A percentile compares a stretch with the other conserved stretches of the same genome.
These are phyloP conservation scores for Geococcyx californianus DNA, from an alignment of 2,113 vertebrate species.

Conservation along the genomic window DNA sequence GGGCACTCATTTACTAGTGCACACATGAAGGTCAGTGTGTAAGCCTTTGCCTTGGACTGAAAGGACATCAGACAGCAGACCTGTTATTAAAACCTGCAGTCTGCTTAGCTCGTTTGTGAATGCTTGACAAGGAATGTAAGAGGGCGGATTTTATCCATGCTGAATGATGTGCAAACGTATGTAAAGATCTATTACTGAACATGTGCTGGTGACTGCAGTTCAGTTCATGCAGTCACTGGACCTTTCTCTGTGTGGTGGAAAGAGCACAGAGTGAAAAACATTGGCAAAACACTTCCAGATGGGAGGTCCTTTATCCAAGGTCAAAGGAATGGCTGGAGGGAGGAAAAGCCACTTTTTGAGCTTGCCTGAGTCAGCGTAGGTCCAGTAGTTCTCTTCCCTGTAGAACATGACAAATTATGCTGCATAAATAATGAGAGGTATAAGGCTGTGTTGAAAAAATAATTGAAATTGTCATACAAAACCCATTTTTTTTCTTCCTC, in stretches of 20 bases:
- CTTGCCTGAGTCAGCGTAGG: background rate
- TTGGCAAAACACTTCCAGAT: background rate
- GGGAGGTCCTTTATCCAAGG: background rate
- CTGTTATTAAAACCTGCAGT: background rate
- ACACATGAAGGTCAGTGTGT: fast-evolving
- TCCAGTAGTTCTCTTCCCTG: background rate
- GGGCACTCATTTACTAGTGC: background rate
- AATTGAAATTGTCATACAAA: background rate
- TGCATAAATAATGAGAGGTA: background rate
- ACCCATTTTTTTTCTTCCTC: background rate
- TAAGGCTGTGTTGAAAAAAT: background rate
- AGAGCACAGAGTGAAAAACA: background rate
- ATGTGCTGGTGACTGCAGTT: background rate
- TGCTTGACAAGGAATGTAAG: background rate
- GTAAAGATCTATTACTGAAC: fast-evolving
- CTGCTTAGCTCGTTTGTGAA: background rate
- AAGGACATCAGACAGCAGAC: background rate
- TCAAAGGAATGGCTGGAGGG: background rate
- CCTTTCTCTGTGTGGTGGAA: background rate
- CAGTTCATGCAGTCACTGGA: background rate
- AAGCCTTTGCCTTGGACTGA: background rate
- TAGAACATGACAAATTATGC: background rate
- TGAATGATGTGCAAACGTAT: background rate
- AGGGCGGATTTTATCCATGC: background rate
- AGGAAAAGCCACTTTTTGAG: background rate